A percentile compares a stretch with the other conserved stretches of the same genome.
These are phyloP conservation scores for Buphagus erythrorhynchus DNA, from an alignment of 2,797 vertebrate genomes.

Conservation along the genomic window DNA sequence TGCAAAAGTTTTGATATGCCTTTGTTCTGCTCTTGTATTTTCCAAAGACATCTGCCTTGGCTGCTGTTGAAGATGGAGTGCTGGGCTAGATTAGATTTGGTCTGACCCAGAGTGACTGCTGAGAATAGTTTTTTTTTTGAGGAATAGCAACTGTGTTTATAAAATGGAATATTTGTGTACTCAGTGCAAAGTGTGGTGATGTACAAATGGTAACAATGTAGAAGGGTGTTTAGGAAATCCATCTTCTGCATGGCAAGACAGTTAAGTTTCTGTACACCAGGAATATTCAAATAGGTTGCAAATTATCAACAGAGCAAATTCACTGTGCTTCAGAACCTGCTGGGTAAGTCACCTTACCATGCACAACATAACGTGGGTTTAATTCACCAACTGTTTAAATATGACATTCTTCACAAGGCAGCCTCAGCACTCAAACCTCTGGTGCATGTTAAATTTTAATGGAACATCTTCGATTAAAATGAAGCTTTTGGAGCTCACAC, in stretches of 20 bases:
- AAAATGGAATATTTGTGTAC: not conserved
- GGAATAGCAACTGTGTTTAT: not conserved
- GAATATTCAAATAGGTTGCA: not conserved
- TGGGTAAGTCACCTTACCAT: conserved; percentile 13
- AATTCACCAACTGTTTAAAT: conserved; percentile 55
- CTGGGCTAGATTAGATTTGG: not conserved
- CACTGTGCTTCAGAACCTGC: not conserved
- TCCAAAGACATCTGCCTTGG: not conserved
- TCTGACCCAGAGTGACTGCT: not conserved
- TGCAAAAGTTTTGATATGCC: not conserved
- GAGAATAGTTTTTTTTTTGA: not conserved
- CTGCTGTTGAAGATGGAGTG: not conserved
- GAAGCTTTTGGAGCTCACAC: conserved; percentile 50
- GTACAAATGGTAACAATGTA: not conserved
- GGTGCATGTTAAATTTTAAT: conserved; percentile 53
- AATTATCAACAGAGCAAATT: not conserved
- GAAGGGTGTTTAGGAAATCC: not conserved
- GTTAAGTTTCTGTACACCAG: not conserved
- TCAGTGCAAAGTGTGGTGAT: not conserved
- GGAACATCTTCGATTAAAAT: conserved; percentile 54
- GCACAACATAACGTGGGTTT: not conserved
- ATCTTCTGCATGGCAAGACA: not conserved
- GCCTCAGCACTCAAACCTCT: not conserved
- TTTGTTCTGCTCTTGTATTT: not conserved
- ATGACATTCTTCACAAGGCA: conserved; percentile 32